phyloP scores from a whole-genome alignment of 2,888 invertebrate species.

The Corbicula japonica region DNA sequence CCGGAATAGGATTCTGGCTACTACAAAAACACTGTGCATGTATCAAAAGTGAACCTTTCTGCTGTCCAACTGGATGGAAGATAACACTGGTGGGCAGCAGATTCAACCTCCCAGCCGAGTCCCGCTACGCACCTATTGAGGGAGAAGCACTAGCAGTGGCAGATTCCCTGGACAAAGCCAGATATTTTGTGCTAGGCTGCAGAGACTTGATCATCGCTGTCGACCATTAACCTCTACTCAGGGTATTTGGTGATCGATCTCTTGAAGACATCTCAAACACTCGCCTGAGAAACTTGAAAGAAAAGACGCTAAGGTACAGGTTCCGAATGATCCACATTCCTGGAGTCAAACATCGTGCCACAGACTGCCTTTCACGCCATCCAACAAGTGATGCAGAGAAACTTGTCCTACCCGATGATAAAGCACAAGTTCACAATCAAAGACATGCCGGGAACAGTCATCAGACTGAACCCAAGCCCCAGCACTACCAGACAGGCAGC shows the following conservation, averaged over 20 bases:
- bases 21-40: constrained; percentile 68
- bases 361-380: constrained; percentile 57
- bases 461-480: not conserved
- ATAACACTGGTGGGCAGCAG: constrained; percentile 59
- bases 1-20: constrained; percentile 52
- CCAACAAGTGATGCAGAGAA: constrained; percentile 41
- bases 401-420: constrained; percentile 36
- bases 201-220: constrained; percentile 48
- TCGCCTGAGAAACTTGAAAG: constrained; percentile 50
- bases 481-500: not conserved
- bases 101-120: constrained; percentile 61
- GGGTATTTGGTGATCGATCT: constrained; percentile 51
- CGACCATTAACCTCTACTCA: constrained; percentile 59
- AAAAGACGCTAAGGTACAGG: constrained; percentile 50
- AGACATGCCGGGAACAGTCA: not conserved
- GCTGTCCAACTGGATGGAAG: constrained; percentile 60
- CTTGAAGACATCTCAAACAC: constrained; percentile 54
- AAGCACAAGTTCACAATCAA: constrained; percentile 1
- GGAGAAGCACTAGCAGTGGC: constrained; percentile 46
- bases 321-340: constrained; percentile 51
- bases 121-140: too few species aligned
- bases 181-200: constrained; percentile 54
- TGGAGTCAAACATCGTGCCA: constrained; percentile 47
- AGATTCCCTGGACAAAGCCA: constrained; percentile 49
- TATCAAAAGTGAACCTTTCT: constrained; percentile 44